Percentiles rank a stretch among this genome's conserved stretches.
Conservation (phyloP, 2,888 invertebrate species). For the Odontocolon sp. region DNA sequence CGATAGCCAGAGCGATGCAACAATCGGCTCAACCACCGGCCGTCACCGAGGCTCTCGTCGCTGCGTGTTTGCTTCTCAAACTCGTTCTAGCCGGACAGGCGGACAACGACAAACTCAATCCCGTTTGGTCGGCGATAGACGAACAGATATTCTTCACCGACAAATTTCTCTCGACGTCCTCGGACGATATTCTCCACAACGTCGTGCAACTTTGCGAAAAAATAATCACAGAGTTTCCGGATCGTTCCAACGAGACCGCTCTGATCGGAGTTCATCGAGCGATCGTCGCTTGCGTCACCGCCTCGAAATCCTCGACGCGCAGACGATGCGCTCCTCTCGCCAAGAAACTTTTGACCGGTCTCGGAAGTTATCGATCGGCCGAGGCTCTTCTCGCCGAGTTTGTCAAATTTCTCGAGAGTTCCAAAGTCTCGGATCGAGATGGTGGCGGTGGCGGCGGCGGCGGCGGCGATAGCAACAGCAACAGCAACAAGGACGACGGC, state of each 20-base stretch:
- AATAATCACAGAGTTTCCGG: slow-evolving; percentile 87
- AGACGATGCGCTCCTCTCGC: slow-evolving; percentile 84
- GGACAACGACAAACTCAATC: slow-evolving; percentile 82
- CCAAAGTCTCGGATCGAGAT: slow-evolving; percentile 82
- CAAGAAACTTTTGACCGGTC: slow-evolving; percentile 84
- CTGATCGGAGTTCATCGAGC: slow-evolving; percentile 86
- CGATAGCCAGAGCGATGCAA: slow-evolving; percentile 88
- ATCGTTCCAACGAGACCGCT: slow-evolving; percentile 85
- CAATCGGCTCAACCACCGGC: slow-evolving; percentile 88
- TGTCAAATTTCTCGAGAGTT: slow-evolving; percentile 85
- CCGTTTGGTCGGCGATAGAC: slow-evolving; percentile 87
- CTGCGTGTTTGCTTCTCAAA: slow-evolving; percentile 86
- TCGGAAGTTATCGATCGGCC: slow-evolving; percentile 85
- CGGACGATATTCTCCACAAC: slow-evolving; percentile 87
- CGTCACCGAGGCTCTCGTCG: slow-evolving; percentile 88
- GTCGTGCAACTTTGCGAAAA: slow-evolving; percentile 89
- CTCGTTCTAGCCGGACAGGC: slow-evolving; percentile 82
- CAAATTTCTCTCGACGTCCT: slow-evolving; percentile 87
- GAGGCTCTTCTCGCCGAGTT: slow-evolving; percentile 86
- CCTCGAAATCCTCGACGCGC: slow-evolving; percentile 85
- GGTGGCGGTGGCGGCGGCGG: slow-evolving; percentile 79
- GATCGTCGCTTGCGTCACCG: slow-evolving; percentile 86
- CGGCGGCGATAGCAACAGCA: slow-evolving; percentile 80
- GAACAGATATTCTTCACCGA: slow-evolving; percentile 92
- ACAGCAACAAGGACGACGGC: slow-evolving; percentile 78